Conservation (phyloP, 2,113 vertebrate genomes). For the Mus pahari region DNA sequence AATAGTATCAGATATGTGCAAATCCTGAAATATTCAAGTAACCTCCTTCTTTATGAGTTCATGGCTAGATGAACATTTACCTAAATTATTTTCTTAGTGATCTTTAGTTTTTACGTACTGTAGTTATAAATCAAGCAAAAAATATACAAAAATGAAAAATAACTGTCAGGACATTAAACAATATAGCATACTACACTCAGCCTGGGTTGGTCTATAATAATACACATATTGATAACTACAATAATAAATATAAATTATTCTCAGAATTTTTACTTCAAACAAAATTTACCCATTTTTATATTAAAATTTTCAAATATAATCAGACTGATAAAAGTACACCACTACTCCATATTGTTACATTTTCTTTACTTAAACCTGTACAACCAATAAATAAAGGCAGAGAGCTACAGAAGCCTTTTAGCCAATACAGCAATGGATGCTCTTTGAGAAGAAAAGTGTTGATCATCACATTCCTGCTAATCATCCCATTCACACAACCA, state of each 20-base stretch:
- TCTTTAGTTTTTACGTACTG: background rate
- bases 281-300: constrained; percentile 41
- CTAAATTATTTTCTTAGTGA: background rate
- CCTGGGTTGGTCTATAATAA: background rate
- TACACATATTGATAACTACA: constrained; percentile 7
- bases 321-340: constrained; percentile 26
- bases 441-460: constrained; percentile 15
- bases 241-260: background rate
- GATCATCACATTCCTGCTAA: background rate
- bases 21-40: background rate
- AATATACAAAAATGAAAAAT: background rate
- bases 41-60: background rate
- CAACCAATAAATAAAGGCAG: constrained; percentile 36
- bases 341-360: constrained; percentile 11
- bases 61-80: constrained; percentile 12
- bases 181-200: background rate
- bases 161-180: constrained; percentile 8
- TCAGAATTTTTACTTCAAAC: constrained; percentile 26
- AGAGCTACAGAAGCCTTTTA: constrained; percentile 18
- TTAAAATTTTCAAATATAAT: constrained; percentile 56
- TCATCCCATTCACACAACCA: background rate
- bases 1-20: background rate
- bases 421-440: background rate
- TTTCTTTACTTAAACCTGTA: constrained; percentile 13
- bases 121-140: constrained; percentile 29